Base-by-base conservation (phyloP, 2,113 vertebrate species). In the Mus spicilegus region DNA sequence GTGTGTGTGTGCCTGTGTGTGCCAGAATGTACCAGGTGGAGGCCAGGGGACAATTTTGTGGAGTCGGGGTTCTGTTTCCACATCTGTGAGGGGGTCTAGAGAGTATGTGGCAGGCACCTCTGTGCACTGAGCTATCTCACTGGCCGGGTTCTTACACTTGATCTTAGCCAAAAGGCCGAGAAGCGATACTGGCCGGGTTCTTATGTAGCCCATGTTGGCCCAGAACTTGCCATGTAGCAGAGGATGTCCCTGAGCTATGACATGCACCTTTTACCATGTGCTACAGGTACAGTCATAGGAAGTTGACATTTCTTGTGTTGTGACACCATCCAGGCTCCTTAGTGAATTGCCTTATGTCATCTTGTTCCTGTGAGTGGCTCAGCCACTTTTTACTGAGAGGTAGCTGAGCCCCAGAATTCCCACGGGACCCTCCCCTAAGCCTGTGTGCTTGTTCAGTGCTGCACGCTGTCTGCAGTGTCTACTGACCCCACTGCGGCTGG, bases 341-440 rank as follows among this genome's bases (percentile, higher is more conserved):
- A 92, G 46, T 36, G 26, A 5, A 4, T 54, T 42, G 14, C 61
- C 28, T 72, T 69, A 6, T 46, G 17, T 58, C 10, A 11, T 70
- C 30, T 42, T 75, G 46, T 28, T 49, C 1, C 12, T 56, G 16
- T 69, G 36, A 58, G 2, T 54, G 70, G 16, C 58, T 42, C 30
- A 30, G 63, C 63, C 30, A 42, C 49, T 54, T 89, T 77, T 96
- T 96, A 63, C n/a, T 67, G 81, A 67, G 51, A 85, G 87, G 67
- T 82, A 91, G 26, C 63, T 8, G 30, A 89, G 78, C 49, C 54
- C 14, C 75, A 80, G 84, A 78, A 94, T 89, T 92, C 85, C 78
- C 73, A 69, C 7, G 61, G 24, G 69, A 78, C 33, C 69, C 72
- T 93, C 75, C 93, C 19, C 63, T 78, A 36, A 89, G 89, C 30